These are phyloP conservation scores for Drosophila diplacantha DNA, from an alignment of 2,888 invertebrate species.

Conservation along the genomic window DNA sequence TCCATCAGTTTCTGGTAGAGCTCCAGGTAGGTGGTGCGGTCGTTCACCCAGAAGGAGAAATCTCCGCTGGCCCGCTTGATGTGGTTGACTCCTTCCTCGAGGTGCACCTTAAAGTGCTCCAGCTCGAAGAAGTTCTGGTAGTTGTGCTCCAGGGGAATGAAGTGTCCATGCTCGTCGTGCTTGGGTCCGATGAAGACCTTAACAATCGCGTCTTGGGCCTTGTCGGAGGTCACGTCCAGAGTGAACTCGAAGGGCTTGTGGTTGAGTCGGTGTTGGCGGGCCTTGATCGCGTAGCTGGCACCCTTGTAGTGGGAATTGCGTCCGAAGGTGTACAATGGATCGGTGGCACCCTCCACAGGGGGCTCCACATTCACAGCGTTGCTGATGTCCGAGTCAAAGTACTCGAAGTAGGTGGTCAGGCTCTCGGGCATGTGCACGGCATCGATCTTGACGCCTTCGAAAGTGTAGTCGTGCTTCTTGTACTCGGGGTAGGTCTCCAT, in stretches of 20 bases:
- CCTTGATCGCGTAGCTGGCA: conserved; percentile 79
- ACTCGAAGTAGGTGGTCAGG: conserved; percentile 84
- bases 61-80: conserved; percentile 82
- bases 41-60: conserved; percentile 83
- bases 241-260: conserved; percentile 83
- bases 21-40: conserved; percentile 79
- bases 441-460: conserved; percentile 83
- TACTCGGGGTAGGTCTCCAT: conserved; percentile 82
- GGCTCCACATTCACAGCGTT: conserved; percentile 77
- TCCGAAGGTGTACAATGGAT: conserved; percentile 67
- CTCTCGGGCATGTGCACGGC: conserved; percentile 81
- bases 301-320: conserved; percentile 71
- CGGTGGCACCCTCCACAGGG: conserved; percentile 65
- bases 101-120: conserved; percentile 82
- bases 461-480: conserved; percentile 81
- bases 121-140: conserved; percentile 83
- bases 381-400: conserved; percentile 82
- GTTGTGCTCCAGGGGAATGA: conserved; percentile 80
- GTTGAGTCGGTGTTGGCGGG: conserved; percentile 82
- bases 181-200: conserved; percentile 86
- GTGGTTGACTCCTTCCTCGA: conserved; percentile 80
- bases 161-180: conserved; percentile 80
- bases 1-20: conserved; percentile 79
- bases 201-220: conserved; percentile 81
- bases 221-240: conserved; percentile 80